phyloP scores from a whole-genome alignment of 2,888 invertebrate genomes.

The Lithophane semibrunnea region DNA sequence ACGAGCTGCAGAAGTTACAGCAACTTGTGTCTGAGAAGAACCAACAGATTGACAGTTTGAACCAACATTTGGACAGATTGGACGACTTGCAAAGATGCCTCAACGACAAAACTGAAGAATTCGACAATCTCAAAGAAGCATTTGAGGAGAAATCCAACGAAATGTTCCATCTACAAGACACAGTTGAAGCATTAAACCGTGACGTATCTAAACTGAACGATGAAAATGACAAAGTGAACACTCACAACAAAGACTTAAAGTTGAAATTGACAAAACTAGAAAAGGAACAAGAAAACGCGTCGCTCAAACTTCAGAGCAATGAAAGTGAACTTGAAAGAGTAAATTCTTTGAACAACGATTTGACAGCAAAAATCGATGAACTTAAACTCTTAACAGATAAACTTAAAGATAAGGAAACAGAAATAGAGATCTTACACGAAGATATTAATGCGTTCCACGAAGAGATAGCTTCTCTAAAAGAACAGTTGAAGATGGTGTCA shows the following conservation, averaged over 20 bases:
- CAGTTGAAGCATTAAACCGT: slow-evolving; percentile 78
- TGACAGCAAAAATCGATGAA: slow-evolving; percentile 84
- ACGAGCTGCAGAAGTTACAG: slow-evolving; percentile 88
- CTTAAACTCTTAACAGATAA: slow-evolving; percentile 83
- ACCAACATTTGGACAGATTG: slow-evolving; percentile 86
- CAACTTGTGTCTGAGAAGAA: slow-evolving; percentile 90
- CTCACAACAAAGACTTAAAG: slow-evolving; percentile 82
- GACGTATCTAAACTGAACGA: slow-evolving; percentile 84
- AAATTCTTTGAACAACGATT: slow-evolving; percentile 82
- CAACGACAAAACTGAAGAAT: slow-evolving; percentile 87
- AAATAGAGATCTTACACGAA: slow-evolving; percentile 89
- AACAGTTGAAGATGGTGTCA: slow-evolving; percentile 86
- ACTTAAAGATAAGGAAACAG: slow-evolving; percentile 89
- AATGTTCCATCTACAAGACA: slow-evolving; percentile 83
- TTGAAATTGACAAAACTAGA: slow-evolving; percentile 83
- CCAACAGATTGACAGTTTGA: slow-evolving; percentile 88
- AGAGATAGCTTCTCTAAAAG: slow-evolving; percentile 86
- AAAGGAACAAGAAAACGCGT: slow-evolving; percentile 86
- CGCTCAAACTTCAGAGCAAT: slow-evolving; percentile 82
- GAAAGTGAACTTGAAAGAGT: slow-evolving; percentile 83
- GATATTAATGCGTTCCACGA: slow-evolving; percentile 88
- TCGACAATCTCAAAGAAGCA: slow-evolving; percentile 86
- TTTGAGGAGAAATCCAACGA: slow-evolving; percentile 86
- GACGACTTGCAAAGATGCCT: slow-evolving; percentile 88
- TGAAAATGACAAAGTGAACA: slow-evolving; percentile 83